Conservation (phyloP, 1,140 invertebrate species). For the Drosophila neocordata region DNA sequence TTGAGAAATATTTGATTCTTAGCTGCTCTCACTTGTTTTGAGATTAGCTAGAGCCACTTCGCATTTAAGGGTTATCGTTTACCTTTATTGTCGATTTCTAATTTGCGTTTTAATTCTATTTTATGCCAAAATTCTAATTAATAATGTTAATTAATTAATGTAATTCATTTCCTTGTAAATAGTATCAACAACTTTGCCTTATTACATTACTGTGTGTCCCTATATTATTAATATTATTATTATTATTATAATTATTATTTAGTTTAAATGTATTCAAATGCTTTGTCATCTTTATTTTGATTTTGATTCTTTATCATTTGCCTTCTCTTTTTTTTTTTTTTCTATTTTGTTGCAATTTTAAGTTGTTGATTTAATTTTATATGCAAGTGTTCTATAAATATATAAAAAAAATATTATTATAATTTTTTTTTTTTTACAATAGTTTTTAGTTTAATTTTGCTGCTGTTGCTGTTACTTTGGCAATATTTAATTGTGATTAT, state of each 20-base stretch:
- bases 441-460: slow-evolving; percentile 65
- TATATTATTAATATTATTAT: neutral
- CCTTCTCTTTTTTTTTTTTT: slow-evolving; percentile 23
- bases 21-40: slow-evolving; percentile 26
- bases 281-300: neutral
- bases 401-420: too few relatives aligned
- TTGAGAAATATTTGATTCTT: neutral
- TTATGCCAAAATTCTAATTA: slow-evolving; percentile 26
- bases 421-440: slow-evolving; percentile 56
- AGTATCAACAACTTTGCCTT: slow-evolving; percentile 41
- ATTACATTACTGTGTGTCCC: neutral
- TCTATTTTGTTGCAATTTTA: slow-evolving; percentile 63
- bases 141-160: slow-evolving; percentile 4
- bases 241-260: slow-evolving; percentile 17
- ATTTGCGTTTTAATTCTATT: slow-evolving; percentile 27
- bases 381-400: slow-evolving; percentile 31
- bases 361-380: slow-evolving; percentile 80
- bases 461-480: slow-evolving; percentile 56
- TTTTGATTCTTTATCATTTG: slow-evolving; percentile 4
- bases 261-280: too few relatives aligned
- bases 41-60: slow-evolving; percentile 35
- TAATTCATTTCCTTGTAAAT: slow-evolving; percentile 39
- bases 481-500: slow-evolving; percentile 79
- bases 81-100: slow-evolving; percentile 24
- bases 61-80: neutral